Evolutionary conservation across 2,888 invertebrate genomes (phyloP), one percentile per base, ranked within the genome.

Genomic region (Drosophila prolongata): DNA sequence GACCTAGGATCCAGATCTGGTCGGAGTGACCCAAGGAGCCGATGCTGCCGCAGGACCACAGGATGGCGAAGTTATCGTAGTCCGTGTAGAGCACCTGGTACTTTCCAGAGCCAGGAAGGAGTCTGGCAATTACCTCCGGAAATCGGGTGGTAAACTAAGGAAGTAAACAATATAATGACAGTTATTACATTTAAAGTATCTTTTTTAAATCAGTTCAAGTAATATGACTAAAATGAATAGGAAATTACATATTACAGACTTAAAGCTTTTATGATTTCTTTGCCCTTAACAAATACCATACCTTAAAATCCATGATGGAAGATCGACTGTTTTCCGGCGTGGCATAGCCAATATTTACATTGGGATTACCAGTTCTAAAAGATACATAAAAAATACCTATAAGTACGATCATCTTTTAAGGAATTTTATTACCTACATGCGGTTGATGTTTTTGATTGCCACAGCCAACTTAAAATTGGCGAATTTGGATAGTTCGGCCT

Each of bases 71-170:
- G 86, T 94, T 94, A 0, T 94, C 93, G 91, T 96, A 96, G 91
- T 96, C 96, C 0, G 96, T 95, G 87, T 94, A 94, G 27, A 96
- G 93, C 49, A 96, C 93, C 91, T 94, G 94, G 92, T 96, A 96
- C 75, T 94, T 94, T 0, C 96, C 96, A 9, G 95, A 94, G 49
- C 95, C 96, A 9, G 96, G 96, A 80, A 96, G 91, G 82, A 95
- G 92, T 40, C 95, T 93, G 9, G 95, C 94, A 60, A 96, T 92
- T 19, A 94, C 91, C 86, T 94, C 94, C 16, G 96, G 96, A 89
- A 96, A 93, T 11, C 94, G 93, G 37, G 94, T 94, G 68, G 93
- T 93, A 8, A 95, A 93, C 93, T 94, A 34, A 16, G 8, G 16
- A 6, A 8, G 30, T 30, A 1, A 30, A 30, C 8, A 30, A 30